Conservation (phyloP, 2,797 vertebrate species). For the Scarus forsteni region DNA sequence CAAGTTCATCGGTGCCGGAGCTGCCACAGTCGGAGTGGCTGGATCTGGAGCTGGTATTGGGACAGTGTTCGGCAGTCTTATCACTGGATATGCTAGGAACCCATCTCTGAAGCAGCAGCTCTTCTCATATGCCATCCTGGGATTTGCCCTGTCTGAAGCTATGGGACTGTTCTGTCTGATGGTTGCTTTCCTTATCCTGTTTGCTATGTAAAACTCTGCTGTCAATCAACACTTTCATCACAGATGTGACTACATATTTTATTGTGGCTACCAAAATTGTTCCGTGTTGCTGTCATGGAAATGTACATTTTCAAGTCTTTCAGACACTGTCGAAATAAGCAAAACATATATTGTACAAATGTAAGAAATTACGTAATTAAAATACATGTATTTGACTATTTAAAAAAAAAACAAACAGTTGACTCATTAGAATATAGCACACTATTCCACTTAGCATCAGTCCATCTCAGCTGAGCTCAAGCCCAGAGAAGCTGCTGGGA, state of each 20-base stretch:
- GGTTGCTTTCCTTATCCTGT: too few species aligned
- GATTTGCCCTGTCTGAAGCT: slow-evolving; percentile 99
- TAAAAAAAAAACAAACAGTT: too few species aligned
- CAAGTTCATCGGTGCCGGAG: slow-evolving; percentile 99
- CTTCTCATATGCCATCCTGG: slow-evolving; percentile 99
- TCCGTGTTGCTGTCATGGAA: slow-evolving; percentile 91
- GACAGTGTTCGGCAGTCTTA: slow-evolving; percentile 98
- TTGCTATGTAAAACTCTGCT: slow-evolving; percentile 95
- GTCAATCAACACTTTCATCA: slow-evolving; percentile 84
- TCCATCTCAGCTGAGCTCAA: too few species aligned
- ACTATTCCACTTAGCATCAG: too few species aligned
- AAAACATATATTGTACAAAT: slow-evolving; percentile 86
- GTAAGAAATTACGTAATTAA: slow-evolving; percentile 86
- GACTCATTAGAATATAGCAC: too few species aligned
- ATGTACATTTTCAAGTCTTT: slow-evolving; percentile 93
- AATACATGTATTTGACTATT: slow-evolving; percentile 86
- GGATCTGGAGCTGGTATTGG: slow-evolving; percentile 99
- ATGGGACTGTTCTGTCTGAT: slow-evolving; percentile 99
- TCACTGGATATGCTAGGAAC: slow-evolving; percentile 99
- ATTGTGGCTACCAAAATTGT: slow-evolving; percentile 92
- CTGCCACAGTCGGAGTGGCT: slow-evolving; percentile 98
- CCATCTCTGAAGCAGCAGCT: slow-evolving; percentile 99
- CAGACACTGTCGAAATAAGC: slow-evolving; percentile 87
- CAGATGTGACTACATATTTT: slow-evolving; percentile 94
- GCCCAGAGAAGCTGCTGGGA: too few species aligned